Conservation (phyloP, 2,888 invertebrate species). For the Rhorus exstirpatorius region DNA sequence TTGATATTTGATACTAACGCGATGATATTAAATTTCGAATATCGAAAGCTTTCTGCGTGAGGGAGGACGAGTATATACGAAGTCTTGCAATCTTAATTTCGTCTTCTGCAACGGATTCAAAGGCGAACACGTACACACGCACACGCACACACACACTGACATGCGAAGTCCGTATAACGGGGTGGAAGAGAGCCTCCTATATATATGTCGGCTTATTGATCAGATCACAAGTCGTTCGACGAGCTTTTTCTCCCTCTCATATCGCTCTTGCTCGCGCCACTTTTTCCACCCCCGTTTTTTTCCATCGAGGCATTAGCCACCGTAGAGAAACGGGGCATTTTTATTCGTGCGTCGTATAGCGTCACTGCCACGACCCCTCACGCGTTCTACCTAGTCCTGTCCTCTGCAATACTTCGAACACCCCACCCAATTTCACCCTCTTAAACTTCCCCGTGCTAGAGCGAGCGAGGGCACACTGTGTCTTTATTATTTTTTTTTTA, state of each 20-base stretch:
- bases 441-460: slow-evolving; percentile 47
- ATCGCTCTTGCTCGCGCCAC: slow-evolving; percentile 32
- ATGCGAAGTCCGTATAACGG: slow-evolving; percentile 7
- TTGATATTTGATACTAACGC: slow-evolving; percentile 43
- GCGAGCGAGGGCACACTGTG: slow-evolving; percentile 36
- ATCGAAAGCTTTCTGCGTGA: slow-evolving; percentile 1
- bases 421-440: slow-evolving; percentile 66
- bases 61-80: slow-evolving; percentile 7
- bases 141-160: slow-evolving; percentile 43
- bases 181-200: slow-evolving; percentile 79
- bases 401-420: slow-evolving; percentile 53
- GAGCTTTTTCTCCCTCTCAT: slow-evolving; percentile 77
- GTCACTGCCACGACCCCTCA: slow-evolving; percentile 72
- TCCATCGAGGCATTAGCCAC: slow-evolving; percentile 60
- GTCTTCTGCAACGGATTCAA: slow-evolving; percentile 48
- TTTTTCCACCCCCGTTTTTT: slow-evolving; percentile 57
- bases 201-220: slow-evolving; percentile 84
- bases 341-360: slow-evolving; percentile 81
- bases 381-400: slow-evolving; percentile 48
- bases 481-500: slow-evolving; percentile 18
- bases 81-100: slow-evolving; percentile 46
- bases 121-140: slow-evolving; percentile 32
- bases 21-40: slow-evolving; percentile 52
- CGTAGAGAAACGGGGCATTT: slow-evolving; percentile 81
- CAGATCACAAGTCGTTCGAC: slow-evolving; percentile 84